Evolutionary conservation across 1,140 invertebrate species (phyloP), one percentile per base, ranked within the genome.

Genomic region (Dendrolimus kikuchii): DNA sequence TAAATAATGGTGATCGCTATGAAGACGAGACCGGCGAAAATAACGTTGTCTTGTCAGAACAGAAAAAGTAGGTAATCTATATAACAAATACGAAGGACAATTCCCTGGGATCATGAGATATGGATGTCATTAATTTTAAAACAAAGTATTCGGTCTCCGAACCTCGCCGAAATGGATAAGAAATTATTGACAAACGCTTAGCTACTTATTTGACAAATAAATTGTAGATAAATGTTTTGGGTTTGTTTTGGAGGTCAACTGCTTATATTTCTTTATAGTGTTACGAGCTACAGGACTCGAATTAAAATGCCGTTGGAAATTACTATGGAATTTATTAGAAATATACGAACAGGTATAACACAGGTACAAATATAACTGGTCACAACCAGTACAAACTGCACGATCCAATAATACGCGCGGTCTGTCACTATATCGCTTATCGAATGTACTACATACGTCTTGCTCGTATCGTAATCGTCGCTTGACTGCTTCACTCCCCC

Each of bases 11-110:
- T 23, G 23, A 23, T 23, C 39, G 37, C 50, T 55, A 57, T 50
- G 38, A 48, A 58, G 49, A 55, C 56, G 53, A 52, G 53, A 60
- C 7, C 58, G 45, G 59, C 51, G 60, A 59, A 58, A 57, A 59
- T 57, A 51, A 58, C 66, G 62, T 66, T 60, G 45, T 65, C 55
- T 50, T 46, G 55, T 62, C 55, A 60, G 58, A 55, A 65, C 60
- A 64, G 57, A 71, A 72, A 72, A 75, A 72, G 64, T 68, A 64
- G 59, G 66, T 64, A 75, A 75, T 75, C 66, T 75, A 66, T 75
- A 70, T 75, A 69, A 75, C 62, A 73, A 71, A 75, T 75, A 60
- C 62, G 61, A 67, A 68, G 68, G 68, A 66, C 67, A 56, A 71
- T 72, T 73, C 59, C 55, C 52, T 46, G 60, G 63, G 64, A 68